These are phyloP conservation scores for Sterrhoptilus dennistouni DNA, from an alignment of 2,113 vertebrate genomes.

Conservation along the genomic window DNA sequence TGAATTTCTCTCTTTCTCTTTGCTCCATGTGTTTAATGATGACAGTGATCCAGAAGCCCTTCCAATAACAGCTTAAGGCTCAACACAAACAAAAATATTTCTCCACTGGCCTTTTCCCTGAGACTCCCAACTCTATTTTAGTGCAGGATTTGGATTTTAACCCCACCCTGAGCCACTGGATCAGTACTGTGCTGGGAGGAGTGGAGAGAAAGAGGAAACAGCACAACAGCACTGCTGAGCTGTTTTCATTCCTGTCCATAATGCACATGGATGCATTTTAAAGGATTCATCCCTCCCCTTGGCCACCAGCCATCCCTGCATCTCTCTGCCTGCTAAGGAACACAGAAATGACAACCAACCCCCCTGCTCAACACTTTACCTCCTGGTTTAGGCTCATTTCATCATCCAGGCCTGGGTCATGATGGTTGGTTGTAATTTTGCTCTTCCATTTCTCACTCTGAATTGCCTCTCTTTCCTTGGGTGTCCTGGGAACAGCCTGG, in stretches of 20 bases:
- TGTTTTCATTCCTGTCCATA: background rate
- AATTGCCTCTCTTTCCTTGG: background rate
- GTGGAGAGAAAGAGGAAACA: background rate
- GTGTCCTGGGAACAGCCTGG: background rate
- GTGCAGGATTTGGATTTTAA: background rate
- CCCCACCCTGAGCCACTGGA: background rate
- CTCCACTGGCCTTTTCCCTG: background rate
- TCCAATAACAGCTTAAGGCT: background rate
- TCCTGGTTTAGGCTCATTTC: background rate
- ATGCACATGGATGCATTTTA: background rate
- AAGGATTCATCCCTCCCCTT: background rate
- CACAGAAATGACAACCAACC: background rate
- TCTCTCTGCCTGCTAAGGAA: background rate
- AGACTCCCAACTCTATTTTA: background rate
- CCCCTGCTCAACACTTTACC: constrained; percentile 34
- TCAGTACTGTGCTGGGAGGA: background rate
- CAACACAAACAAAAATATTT: background rate
- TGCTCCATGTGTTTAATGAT: background rate
- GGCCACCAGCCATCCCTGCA: background rate
- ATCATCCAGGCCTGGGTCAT: background rate
- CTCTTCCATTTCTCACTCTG: background rate
- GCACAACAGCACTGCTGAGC: background rate
- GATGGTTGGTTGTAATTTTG: background rate
- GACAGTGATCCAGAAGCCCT: background rate
- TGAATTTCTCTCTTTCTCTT: background rate